These are phyloP conservation scores for Harlomillsia oculata DNA, from an alignment of 1,140 invertebrate species.

Conservation along the genomic window DNA sequence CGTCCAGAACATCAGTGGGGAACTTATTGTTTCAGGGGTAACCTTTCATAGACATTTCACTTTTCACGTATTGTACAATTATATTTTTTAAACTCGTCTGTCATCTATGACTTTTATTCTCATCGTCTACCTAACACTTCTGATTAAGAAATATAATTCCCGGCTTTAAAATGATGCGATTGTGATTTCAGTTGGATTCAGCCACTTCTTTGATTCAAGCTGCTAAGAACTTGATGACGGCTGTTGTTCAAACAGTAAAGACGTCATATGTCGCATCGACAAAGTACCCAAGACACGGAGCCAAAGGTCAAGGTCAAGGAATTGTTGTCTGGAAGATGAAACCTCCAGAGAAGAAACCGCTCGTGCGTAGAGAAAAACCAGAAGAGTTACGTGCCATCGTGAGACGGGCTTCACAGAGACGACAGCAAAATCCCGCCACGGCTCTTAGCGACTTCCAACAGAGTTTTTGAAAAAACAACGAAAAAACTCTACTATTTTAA, in stretches of 20 bases:
- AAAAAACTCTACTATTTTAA: not conserved
- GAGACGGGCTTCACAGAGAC: slow-evolving; percentile 47
- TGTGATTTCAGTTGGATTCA: slow-evolving; percentile 47
- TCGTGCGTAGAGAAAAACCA: slow-evolving; percentile 49
- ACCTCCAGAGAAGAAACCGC: slow-evolving; percentile 56
- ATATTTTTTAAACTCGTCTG: not conserved
- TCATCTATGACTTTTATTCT: not conserved
- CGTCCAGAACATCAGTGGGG: slow-evolving; percentile 55
- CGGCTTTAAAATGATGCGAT: too few species aligned
- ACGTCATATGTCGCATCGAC: slow-evolving; percentile 59
- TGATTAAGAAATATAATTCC: too few species aligned
- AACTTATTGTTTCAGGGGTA: slow-evolving; percentile 52
- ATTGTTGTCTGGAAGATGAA: slow-evolving; percentile 60
- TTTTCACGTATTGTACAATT: not conserved
- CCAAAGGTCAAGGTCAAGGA: slow-evolving; percentile 32
- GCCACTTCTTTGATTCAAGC: slow-evolving; percentile 58
- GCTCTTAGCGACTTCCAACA: slow-evolving; percentile 45
- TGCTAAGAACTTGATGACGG: slow-evolving; percentile 59
- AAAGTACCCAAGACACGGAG: slow-evolving; percentile 42
- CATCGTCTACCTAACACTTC: too few species aligned
- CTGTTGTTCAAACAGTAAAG: slow-evolving; percentile 57
- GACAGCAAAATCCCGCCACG: slow-evolving; percentile 43
- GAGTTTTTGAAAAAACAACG: too few species aligned
- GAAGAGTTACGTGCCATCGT: slow-evolving; percentile 48
- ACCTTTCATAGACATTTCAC: slow-evolving; percentile 3